phyloP scores from a whole-genome alignment of 2,888 invertebrate species.

The Xestia ashworthii region DNA sequence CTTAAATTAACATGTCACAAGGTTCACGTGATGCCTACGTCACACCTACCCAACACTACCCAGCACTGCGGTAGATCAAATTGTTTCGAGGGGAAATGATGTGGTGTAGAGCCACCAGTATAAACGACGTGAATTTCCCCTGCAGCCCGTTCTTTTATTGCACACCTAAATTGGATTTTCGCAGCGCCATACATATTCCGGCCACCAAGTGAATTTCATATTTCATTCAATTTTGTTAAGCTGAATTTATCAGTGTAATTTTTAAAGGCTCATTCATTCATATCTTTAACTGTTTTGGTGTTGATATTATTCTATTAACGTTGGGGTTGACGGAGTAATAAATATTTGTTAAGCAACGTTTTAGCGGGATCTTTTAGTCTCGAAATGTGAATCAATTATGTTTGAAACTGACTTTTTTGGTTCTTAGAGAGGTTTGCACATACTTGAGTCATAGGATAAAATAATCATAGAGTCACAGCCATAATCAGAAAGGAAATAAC shows the following conservation, averaged over 20 bases:
- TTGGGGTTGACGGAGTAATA: neutral
- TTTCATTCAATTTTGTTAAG: constrained; percentile 73
- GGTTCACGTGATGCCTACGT: neutral
- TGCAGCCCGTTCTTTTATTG: constrained; percentile 81
- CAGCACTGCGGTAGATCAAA: constrained; percentile 46
- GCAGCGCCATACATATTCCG: constrained; percentile 73
- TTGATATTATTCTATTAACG: constrained; percentile 37
- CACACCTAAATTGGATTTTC: constrained; percentile 82
- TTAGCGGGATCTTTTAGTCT: neutral
- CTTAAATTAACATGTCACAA: constrained; percentile 43
- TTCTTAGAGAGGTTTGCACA: neutral
- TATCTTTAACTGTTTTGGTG: constrained; percentile 32
- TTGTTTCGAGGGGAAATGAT: constrained; percentile 56
- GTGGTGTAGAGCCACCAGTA: constrained; percentile 41
- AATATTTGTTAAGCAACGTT: constrained; percentile 13
- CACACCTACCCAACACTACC: neutral
- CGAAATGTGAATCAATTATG: constrained; percentile 6
- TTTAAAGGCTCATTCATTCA: constrained; percentile 47
- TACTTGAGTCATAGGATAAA: neutral
- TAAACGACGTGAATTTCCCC: constrained; percentile 66
- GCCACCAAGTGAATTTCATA: constrained; percentile 74
- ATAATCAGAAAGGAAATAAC: too few relatives aligned
- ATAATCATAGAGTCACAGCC: neutral
- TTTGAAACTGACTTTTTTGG: constrained; percentile 2
- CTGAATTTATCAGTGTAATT: constrained; percentile 70